Evolutionary conservation across 2,113 vertebrate species (phyloP), one percentile per base, ranked within the genome.

Genomic region (Vireo altiloquus): DNA sequence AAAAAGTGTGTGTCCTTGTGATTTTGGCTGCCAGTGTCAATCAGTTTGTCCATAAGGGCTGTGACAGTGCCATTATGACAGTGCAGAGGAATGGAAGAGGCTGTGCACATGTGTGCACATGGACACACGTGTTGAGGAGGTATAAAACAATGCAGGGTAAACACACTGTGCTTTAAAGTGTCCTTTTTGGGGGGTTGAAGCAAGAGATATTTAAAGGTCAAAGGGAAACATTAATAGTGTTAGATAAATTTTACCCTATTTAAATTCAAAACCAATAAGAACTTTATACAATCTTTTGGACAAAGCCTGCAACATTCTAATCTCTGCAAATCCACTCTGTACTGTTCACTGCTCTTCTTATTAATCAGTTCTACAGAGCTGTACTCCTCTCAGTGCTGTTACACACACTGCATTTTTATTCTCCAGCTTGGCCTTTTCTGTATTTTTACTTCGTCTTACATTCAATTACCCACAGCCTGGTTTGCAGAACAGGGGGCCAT

Each of bases 271-370:
- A 81, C 85, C 88, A 97, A 91, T 97, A 91, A 94, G 87, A 97
- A 97, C 94, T 97, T 96, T 64, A 88, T 93, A 77, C 89, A 96
- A 25, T 97, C 94, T 97, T 97, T 96, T 95, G 96, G 96, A 97
- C 92, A 97, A 97, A 97, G 96, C 94, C 94, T 89, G 94, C 94
- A 92, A 93, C 15, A 22, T 96, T 97, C 95, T 98, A 97, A 98
- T 98, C 97, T 98, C 95, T 96, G 92, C 88, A 98, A 97, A 98
- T 97, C 95, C 97, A 97, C 96, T 97, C 94, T 84, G 82, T 95
- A 93, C 95, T 95, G 71, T 96, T 97, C 94, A 76, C 64, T 54
- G 79, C 94, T 96, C 60, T 92, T 92, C 94, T 97, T 97, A 97
- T 96, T 98, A 97, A 98, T 97, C 95, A 97, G 96, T 94, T 95